Conservation (phyloP, 2,113 vertebrate species). For the Phalacrocorax aristotelis region DNA sequence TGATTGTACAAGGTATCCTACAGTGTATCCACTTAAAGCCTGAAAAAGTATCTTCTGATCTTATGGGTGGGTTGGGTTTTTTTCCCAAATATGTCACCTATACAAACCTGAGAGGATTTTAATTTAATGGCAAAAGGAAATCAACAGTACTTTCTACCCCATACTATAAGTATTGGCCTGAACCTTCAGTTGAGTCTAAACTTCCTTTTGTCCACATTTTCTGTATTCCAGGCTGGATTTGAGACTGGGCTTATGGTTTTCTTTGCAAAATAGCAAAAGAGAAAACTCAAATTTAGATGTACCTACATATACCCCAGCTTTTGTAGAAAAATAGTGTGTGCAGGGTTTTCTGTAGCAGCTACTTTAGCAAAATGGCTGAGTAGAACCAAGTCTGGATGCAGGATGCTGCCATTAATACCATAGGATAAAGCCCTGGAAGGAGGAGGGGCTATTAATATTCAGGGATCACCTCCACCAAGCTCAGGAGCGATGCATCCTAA, state of each 20-base stretch:
- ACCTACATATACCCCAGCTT: not conserved
- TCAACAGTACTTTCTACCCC: not conserved
- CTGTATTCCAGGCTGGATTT: not conserved
- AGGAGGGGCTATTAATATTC: not conserved
- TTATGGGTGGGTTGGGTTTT: not conserved
- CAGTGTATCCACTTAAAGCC: not conserved
- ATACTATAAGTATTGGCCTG: not conserved
- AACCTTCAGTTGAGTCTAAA: not conserved
- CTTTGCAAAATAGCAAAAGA: not conserved
- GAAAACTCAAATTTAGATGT: not conserved
- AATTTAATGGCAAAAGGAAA: not conserved
- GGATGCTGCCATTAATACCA: not conserved
- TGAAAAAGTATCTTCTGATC: not conserved
- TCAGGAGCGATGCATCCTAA: not conserved
- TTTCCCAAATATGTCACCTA: not conserved
- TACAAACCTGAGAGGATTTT: not conserved
- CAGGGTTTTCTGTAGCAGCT: not conserved
- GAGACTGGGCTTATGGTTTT: not conserved
- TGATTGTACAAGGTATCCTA: not conserved
- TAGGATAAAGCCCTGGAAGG: not conserved
- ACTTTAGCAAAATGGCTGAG: not conserved
- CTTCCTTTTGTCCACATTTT: not conserved
- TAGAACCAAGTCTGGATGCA: not conserved
- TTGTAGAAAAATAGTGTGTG: not conserved
- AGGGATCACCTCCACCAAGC: not conserved